phyloP scores from a whole-genome alignment of 35 echinoderm and acorn worm species.

The Anneissia japonica region DNA sequence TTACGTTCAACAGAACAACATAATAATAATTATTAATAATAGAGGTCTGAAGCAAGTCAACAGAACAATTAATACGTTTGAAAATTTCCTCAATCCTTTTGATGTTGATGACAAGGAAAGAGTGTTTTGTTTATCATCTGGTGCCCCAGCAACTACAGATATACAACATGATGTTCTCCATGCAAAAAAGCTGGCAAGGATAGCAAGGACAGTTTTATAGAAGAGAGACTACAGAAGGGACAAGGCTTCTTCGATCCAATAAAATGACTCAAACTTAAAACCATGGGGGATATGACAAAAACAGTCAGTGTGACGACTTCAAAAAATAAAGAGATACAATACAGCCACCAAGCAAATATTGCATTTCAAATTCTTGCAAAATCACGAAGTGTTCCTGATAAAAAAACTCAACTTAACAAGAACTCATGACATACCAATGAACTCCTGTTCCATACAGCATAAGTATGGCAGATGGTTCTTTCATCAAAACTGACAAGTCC shows the following conservation, averaged over 20 bases:
- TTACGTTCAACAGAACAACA: slow-evolving; percentile 24
- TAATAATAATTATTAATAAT: too few relatives aligned
- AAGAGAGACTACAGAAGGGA: slow-evolving; percentile 24
- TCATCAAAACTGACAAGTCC: too few relatives aligned
- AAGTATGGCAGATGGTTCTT: too few relatives aligned
- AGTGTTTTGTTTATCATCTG: slow-evolving; percentile 27
- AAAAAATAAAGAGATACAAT: slow-evolving; percentile 31
- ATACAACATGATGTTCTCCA: slow-evolving; percentile 23
- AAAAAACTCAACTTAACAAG: too few relatives aligned
- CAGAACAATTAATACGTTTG: slow-evolving; percentile 22
- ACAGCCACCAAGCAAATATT: too few relatives aligned
- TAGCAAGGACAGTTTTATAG: slow-evolving; percentile 43
- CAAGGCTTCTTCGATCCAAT: slow-evolving; percentile 51
- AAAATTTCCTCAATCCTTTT: slow-evolving; percentile 64
- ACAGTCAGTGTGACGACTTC: slow-evolving; percentile 29
- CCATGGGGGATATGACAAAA: slow-evolving; percentile 26
- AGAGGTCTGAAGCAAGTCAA: slow-evolving; percentile 37
- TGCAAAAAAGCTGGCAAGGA: slow-evolving; percentile 39
- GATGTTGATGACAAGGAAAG: slow-evolving; percentile 25
- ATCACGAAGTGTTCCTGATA: background rate
- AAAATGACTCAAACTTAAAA: slow-evolving; percentile 54
- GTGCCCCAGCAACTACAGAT: slow-evolving; percentile 16
- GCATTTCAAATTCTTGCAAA: background rate
- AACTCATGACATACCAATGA: too few relatives aligned
- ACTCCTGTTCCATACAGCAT: too few relatives aligned